A percentile compares a stretch with the other conserved stretches of the same genome.
Evolutionary conservation across 2,888 invertebrate species (phyloP).

Genomic region (Dynastes tityus): DNA sequence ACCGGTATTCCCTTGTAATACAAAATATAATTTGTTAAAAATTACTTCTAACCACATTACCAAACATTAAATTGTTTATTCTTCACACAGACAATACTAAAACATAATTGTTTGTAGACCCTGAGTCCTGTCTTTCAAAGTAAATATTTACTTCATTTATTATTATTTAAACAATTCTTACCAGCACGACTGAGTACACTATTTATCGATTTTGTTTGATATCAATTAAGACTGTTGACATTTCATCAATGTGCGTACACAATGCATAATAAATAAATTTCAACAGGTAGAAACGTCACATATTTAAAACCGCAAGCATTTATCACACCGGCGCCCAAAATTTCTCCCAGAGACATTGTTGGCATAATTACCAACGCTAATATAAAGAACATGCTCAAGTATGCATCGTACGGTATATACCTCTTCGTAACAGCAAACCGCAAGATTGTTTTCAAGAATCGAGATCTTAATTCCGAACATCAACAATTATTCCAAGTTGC

Average conservation of each 20-base stretch:
- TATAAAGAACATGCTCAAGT: constrained; percentile 4
- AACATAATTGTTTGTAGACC: constrained; percentile 21
- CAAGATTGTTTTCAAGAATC: constrained; percentile 25
- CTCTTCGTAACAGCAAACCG: constrained; percentile 11
- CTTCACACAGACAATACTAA: background rate
- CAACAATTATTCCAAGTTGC: background rate
- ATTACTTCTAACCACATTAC: no score
- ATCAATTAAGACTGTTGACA: constrained; percentile 34
- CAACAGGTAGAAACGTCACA: constrained; percentile 13
- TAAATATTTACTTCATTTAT: constrained; percentile 5
- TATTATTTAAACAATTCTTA: constrained; percentile 11
- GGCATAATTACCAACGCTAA: constrained; percentile 26
- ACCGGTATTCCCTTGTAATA: no score
- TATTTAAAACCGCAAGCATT: constrained; percentile 24
- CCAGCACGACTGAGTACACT: background rate
- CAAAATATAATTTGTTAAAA: no score
- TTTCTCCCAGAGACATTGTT: constrained; percentile 14
- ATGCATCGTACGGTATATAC: constrained; percentile 2
- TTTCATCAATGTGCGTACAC: constrained; percentile 9
- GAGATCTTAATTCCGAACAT: constrained; percentile 15
- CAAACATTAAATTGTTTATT: background rate
- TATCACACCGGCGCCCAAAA: background rate
- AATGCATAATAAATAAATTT: background rate
- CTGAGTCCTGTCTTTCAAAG: constrained; percentile 4
- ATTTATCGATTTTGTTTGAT: constrained; percentile 26